Conservation (phyloP, 2,888 invertebrate species). For the Branchipolynoe longqiensis region DNA sequence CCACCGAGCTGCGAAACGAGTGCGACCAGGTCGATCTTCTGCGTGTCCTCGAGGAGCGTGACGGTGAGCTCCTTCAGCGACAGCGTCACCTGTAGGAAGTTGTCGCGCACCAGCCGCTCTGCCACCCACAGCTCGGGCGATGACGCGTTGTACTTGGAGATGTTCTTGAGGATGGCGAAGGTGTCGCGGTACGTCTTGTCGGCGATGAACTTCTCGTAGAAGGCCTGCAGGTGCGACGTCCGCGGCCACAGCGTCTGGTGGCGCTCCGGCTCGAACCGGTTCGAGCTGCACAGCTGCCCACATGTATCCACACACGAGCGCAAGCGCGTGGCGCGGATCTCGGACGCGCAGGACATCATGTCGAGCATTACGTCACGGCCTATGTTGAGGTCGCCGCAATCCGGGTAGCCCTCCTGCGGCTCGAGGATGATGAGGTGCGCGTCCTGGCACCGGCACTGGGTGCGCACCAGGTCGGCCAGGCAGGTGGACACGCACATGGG, state of each 20-base stretch:
- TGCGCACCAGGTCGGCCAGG: neutral
- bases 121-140: neutral
- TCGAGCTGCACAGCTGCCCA: neutral
- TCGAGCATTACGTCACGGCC: neutral
- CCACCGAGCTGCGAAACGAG: constrained; percentile 24
- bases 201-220: constrained; percentile 29
- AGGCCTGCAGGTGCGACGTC: neutral
- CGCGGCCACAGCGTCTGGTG: constrained; percentile 14
- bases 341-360: neutral
- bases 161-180: constrained; percentile 6
- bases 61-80: neutral
- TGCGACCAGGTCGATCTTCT: neutral
- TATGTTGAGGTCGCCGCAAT: neutral
- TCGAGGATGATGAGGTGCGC: neutral
- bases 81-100: constrained; percentile 2
- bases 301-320: neutral
- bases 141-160: neutral
- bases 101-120: constrained; percentile 13
- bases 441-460: neutral
- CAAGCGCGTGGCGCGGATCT: neutral
- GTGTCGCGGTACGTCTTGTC: constrained; percentile 1
- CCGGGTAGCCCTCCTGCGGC: neutral
- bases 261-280: neutral
- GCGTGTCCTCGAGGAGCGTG: neutral
- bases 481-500: neutral